These are phyloP conservation scores for Dipodomys spectabilis DNA, from an alignment of 2,113 vertebrate genomes.

Conservation along the genomic window DNA sequence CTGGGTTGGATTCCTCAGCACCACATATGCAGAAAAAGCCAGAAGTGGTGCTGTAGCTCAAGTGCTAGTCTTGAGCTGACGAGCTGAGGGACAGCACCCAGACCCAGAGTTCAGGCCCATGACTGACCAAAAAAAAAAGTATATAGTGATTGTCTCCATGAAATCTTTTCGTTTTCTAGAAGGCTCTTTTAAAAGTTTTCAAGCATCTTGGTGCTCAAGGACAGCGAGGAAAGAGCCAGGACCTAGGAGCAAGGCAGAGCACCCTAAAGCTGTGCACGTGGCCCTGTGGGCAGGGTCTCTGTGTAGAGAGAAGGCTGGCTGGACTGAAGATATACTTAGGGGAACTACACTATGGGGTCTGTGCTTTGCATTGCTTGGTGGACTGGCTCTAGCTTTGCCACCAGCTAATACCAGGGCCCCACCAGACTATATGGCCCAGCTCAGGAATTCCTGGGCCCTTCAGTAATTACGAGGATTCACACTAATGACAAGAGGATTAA, in stretches of 20 bases:
- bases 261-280: no score
- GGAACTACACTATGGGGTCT: rapidly evolving
- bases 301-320: rapidly evolving
- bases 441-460: background rate
- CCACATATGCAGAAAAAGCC: no score
- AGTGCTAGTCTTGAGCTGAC: no score
- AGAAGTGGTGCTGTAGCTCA: no score
- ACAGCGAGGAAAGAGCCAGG: background rate
- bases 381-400: background rate
- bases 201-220: background rate
- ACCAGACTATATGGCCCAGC: background rate
- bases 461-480: background rate
- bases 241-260: no score
- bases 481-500: rapidly evolving
- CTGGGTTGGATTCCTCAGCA: no score
- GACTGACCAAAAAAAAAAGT: no score
- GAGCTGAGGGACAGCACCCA: no score
- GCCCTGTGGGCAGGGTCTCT: no score
- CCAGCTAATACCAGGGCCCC: background rate
- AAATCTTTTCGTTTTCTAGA: background rate
- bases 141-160: background rate
- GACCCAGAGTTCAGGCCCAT: no score
- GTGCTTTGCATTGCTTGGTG: background rate
- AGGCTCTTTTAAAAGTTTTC: background rate
- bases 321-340: rapidly evolving